Evolutionary conservation across 2,888 invertebrate species (phyloP).

Genomic region (Eupithecia dodoneata): DNA sequence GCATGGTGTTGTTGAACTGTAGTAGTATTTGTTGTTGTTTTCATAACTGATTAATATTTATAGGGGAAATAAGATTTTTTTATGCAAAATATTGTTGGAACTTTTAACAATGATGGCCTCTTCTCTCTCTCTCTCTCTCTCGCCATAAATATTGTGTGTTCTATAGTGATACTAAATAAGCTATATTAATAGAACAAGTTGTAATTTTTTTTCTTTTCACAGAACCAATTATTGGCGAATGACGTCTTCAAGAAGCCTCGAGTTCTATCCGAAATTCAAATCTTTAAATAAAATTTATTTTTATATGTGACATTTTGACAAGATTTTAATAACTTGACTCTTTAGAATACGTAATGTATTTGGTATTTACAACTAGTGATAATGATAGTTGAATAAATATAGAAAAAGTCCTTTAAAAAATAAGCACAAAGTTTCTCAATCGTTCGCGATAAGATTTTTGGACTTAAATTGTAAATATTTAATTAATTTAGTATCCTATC

Average conservation of each 20-base stretch:
- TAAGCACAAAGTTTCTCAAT: slow-evolving; percentile 23
- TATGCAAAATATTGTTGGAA: too few relatives aligned
- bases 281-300: slow-evolving; percentile 29
- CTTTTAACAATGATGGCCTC: too few relatives aligned
- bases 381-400: slow-evolving; percentile 23
- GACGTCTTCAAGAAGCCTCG: slow-evolving; percentile 31
- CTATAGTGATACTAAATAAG: too few relatives aligned
- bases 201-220: slow-evolving; percentile 40
- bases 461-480: slow-evolving; percentile 41
- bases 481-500: slow-evolving; percentile 23
- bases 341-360: slow-evolving; percentile 11
- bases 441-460: slow-evolving; percentile 21
- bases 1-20: too few relatives aligned
- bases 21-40: too few relatives aligned
- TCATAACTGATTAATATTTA: too few relatives aligned
- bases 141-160: too few relatives aligned
- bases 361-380: slow-evolving; percentile 14
- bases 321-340: slow-evolving; percentile 18
- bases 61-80: too few relatives aligned
- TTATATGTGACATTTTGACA: slow-evolving; percentile 33
- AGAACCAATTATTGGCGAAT: slow-evolving; percentile 43
- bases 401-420: slow-evolving; percentile 17
- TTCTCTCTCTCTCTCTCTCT: too few relatives aligned
- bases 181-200: background rate
- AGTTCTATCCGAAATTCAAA: slow-evolving; percentile 30